Evolutionary conservation across 2,113 vertebrate genomes (phyloP).

Genomic region (Carassius gibelio): DNA sequence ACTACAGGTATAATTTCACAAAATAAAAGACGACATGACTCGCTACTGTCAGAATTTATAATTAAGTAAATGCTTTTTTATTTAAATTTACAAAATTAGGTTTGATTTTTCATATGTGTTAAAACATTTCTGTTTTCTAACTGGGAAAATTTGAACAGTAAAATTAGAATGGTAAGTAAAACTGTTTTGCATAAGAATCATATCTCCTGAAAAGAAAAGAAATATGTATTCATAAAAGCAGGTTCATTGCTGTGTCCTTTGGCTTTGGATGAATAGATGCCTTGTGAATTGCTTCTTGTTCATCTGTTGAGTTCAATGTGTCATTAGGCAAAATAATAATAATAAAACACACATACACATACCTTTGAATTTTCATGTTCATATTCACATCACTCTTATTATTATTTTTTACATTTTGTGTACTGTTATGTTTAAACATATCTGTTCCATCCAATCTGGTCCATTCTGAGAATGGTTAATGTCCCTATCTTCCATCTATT

Average conservation of each 20-base stretch:
- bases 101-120: too few relatives aligned
- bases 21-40: not conserved
- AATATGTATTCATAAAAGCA: not conserved
- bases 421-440: not conserved
- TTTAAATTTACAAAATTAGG: not conserved
- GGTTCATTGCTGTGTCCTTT: not conserved
- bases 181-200: not conserved
- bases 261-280: not conserved
- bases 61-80: not conserved
- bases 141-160: not conserved
- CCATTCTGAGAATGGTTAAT: not conserved
- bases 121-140: not conserved
- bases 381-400: not conserved
- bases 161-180: not conserved
- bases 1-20: not conserved
- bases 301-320: too few relatives aligned
- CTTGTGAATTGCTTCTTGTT: not conserved
- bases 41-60: not conserved
- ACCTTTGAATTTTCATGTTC: not conserved
- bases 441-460: not conserved
- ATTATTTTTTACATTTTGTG: not conserved
- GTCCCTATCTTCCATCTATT: not conserved
- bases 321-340: not conserved
- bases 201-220: not conserved
- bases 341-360: not conserved